Evolutionary conservation across 1,140 invertebrate species (phyloP), one percentile per base, ranked within the genome.

Genomic region (Cydia amplana): DNA sequence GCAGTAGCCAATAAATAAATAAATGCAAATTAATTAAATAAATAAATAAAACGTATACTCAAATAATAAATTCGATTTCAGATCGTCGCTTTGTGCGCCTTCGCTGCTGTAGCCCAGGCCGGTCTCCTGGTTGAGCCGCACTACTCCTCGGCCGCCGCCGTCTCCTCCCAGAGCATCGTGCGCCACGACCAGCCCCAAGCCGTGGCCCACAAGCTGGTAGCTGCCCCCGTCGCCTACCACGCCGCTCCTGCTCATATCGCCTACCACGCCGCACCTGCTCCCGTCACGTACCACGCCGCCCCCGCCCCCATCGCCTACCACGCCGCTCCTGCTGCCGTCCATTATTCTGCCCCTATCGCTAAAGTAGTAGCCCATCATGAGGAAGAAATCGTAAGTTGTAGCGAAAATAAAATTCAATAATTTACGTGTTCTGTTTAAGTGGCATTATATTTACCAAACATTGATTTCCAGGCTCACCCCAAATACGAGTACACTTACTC

Each of bases 401-500:
- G 16, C 46, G 4, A 16, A 49, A 49, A 49, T 2, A 49, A 16
- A 49, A 14, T 14, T n/a, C 16, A 16, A 9, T n/a, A 49, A 2
- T 16, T 5, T n/a, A n/a, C 16, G 6, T 49, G 4, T 14, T 5
- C 46, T 49, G 46, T 49, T 3, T 49, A 51, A 14, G 12, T 49
- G 4, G 16, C 12, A n/a, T 49, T 4, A 60, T 60, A 60, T 60
- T 60, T 18, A 9, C 6, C 20, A 12, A 60, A 60, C 20, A 23
- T 60, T 60, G 20, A 2, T 12, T 70, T 70, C 0, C 67, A 87
- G 80, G 75, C 85, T 76, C 80, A 90, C 73, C 87, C 86, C 23
- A 85, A 89, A 77, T 91, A 91, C 83, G 80, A 88, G 73, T 91
- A 87, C 83, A 80, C 87, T 75, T 90, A 90, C 78, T 87, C 84